Evolutionary conservation across 2,113 vertebrate genomes (phyloP).

Genomic region (Ardeotis arabs): DNA sequence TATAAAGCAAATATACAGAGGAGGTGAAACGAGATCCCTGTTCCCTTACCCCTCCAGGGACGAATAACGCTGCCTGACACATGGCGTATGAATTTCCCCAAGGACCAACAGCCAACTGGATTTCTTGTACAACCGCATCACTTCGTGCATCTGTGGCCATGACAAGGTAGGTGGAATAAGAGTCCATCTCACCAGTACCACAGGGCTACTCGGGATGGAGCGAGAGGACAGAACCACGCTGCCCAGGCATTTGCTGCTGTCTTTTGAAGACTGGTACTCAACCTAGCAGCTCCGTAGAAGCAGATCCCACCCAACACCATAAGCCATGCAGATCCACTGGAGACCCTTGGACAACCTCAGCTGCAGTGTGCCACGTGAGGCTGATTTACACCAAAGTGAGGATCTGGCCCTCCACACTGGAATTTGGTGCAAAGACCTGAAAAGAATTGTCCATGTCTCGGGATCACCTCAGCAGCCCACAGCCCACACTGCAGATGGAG

Average conservation of each 20-base stretch:
- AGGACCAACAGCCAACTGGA: background rate
- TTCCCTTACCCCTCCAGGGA: background rate
- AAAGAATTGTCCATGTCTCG: background rate
- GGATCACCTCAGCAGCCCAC: background rate
- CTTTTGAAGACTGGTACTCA: background rate
- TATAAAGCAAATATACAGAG: background rate
- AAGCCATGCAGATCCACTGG: background rate
- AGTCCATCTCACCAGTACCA: background rate
- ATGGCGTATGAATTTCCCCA: background rate
- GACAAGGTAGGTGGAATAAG: background rate
- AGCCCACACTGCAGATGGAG: background rate
- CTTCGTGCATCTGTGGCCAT: background rate
- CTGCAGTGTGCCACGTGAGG: fast-evolving
- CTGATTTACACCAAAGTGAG: background rate
- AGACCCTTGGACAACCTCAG: background rate
- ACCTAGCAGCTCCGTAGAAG: background rate
- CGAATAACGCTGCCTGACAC: background rate
- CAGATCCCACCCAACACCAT: background rate
- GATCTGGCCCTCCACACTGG: background rate
- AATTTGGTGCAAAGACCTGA: background rate
- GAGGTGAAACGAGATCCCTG: background rate
- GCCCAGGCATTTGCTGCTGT: background rate
- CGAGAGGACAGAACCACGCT: background rate
- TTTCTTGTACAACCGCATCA: background rate
- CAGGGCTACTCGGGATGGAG: background rate